Base-by-base conservation (phyloP, 2,888 invertebrate species). In the Liposcelis brunnea region DNA sequence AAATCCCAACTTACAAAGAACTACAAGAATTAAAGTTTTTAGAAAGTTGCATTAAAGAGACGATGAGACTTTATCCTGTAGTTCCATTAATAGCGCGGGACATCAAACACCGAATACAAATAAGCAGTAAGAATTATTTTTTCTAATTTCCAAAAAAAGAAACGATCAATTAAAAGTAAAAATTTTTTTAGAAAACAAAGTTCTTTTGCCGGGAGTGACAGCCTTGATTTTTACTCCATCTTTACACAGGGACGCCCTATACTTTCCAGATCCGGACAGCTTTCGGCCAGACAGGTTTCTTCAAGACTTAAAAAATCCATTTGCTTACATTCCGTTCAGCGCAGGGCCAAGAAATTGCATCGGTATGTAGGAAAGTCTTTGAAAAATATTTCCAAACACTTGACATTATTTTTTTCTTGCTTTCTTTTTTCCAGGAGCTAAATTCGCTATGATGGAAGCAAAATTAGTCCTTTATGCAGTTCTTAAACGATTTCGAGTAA, bases 221-320 rank as follows among this genome's bases (percentile, higher is more conserved):
- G 58, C 61, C 2, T 43, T 62, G 10, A 49, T 64, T 8, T 59
- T 61, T 45, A 55, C 60, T 1, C 62, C 60, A 42, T 52, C 60
- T 2, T 56, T 67, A 11, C 71, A 72, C 49, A 59, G 65, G 14
- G 66, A 71, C 53, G 59, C 61, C 0, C 56, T 61, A n/a, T 56
- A 62, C 49, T 72, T 66, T 52, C 62, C 69, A 0, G 61, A 71
- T 7, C 71, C 72, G 1, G 62, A 68, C 6, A 52, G 49, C 4
- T 73, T 66, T 54, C 60, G 63, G 45, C 72, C 72, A 1, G 69
- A 71, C 48, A 58, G 72, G 31, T 73, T 72, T 52, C 52, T 65
- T 6, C 59, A 64, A 0, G 56, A 55, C 5, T 53, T 52, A 12
- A 53, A 63, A 26, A 65, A 68, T 19, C 56, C 58, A 5, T 67